Evolutionary conservation across 2,888 invertebrate genomes (phyloP), one percentile per base, ranked within the genome.

Genomic region (Callyntrura sp.): DNA sequence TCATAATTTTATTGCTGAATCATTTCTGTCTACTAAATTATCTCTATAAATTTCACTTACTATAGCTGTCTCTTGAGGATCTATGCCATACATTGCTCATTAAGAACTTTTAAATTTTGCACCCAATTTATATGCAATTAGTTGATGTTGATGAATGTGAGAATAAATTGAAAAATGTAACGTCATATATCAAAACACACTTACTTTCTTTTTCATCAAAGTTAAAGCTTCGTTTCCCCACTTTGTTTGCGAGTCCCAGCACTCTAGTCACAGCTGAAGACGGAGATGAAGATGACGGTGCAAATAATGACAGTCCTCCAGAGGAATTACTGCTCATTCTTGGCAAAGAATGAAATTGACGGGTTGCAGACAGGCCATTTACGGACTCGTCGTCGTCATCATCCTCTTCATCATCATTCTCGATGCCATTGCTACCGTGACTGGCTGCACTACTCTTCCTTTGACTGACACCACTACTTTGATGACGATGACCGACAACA

Each of bases 321-420:
- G 88, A 57, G 14, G 88, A 70, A 20, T 84, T 88, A 70, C 90
- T 92, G 65, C 88, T 91, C 92, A 93, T 90, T 86, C 93, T 79
- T 20, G 93, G 93, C 23, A 93, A 90, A 60, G 93, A 93, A 90
- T 93, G 92, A 88, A 92, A 93, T 84, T 92, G 92, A 83, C 93
- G 85, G n/a, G 81, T 76, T 57, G 73, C 57, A 23, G 88, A 81
- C 65, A 91, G 60, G n/a, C 57, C 76, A 86, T 83, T 83, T 55
- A 78, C 83, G 62, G 79, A 35, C 8, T 81, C 62, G 12, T 45
- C 62, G 12, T 45, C 68, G 2, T 51, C 68, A 12, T 82, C 88
- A 35, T 48, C 88, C 35, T 35, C 68, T 0, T 51, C 68, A 12
- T 82, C 88, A 20, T 48, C 88, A 60, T 87, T 81, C 35, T 68